Percentiles rank a stretch among this genome's conserved stretches.
phyloP scores from a whole-genome alignment of 1,140 invertebrate species.

The Battus philenor region DNA sequence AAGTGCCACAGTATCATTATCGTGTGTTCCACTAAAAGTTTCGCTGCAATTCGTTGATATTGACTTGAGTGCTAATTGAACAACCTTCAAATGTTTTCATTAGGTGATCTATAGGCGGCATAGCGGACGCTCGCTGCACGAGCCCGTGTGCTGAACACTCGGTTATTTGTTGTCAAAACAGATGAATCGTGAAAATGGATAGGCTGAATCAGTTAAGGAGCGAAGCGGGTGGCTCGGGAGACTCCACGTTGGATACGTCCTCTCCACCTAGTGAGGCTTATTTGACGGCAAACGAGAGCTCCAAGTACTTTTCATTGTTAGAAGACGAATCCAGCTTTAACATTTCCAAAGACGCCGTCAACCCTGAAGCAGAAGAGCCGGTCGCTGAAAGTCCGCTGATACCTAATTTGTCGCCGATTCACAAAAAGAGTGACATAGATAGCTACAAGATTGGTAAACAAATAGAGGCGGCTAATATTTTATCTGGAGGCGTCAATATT shows the following conservation, averaged over 20 bases:
- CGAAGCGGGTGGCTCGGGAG: slow-evolving; percentile 48
- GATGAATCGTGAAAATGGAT: slow-evolving; percentile 72
- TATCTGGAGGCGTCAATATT: slow-evolving; percentile 69
- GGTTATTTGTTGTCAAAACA: slow-evolving; percentile 51
- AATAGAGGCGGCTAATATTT: slow-evolving; percentile 67
- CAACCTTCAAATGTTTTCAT: slow-evolving; percentile 62
- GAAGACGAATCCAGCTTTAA: slow-evolving; percentile 62
- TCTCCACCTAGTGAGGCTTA: slow-evolving; percentile 53
- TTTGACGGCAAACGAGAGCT: slow-evolving; percentile 65
- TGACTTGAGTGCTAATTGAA: slow-evolving; percentile 70
- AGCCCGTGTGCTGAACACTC: slow-evolving; percentile 25
- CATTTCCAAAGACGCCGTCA: slow-evolving; percentile 46
- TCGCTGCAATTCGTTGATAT: slow-evolving; percentile 67
- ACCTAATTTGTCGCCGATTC: slow-evolving; percentile 53
- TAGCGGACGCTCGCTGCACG: slow-evolving; percentile 22
- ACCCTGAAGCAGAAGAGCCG: slow-evolving; percentile 28
- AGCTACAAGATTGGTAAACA: slow-evolving; percentile 62
- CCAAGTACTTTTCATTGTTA: slow-evolving; percentile 68
- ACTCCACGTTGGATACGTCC: slow-evolving; percentile 56
- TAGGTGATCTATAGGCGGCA: slow-evolving; percentile 31
- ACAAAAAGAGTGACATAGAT: slow-evolving; percentile 53
- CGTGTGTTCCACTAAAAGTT: slow-evolving; percentile 67
- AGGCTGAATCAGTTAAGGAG: slow-evolving; percentile 62
- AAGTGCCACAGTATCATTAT: slow-evolving; percentile 69
- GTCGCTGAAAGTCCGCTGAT: slow-evolving; percentile 36